A percentile compares a stretch with the other conserved stretches of the same genome.
These are phyloP conservation scores for Lordiphosa mommai DNA, from an alignment of 1,140 invertebrate genomes.

Conservation along the genomic window DNA sequence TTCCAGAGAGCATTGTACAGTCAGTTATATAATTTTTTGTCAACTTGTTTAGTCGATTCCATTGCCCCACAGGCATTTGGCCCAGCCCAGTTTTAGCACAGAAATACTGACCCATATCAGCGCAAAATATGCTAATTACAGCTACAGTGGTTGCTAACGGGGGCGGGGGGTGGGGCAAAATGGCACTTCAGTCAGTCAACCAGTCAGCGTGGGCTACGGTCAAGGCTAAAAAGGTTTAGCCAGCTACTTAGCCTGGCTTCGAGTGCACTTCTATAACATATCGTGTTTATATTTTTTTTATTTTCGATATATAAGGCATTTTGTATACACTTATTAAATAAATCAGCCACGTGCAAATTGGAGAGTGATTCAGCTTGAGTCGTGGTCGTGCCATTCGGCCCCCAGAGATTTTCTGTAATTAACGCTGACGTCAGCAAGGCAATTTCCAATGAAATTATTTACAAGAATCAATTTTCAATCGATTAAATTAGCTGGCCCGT, in stretches of 20 bases:
- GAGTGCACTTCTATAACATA: background rate
- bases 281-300: background rate
- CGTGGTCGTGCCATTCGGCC: slow-evolving; percentile 18
- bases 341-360: slow-evolving; percentile 70
- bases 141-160: background rate
- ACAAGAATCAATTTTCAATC: slow-evolving; percentile 76
- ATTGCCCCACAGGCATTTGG: too few species aligned
- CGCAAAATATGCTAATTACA: slow-evolving; percentile 73
- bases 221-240: slow-evolving; percentile 55
- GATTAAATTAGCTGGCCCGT: slow-evolving; percentile 41
- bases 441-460: slow-evolving; percentile 44
- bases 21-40: too few species aligned
- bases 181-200: slow-evolving; percentile 21
- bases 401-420: slow-evolving; percentile 62
- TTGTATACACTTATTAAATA: slow-evolving; percentile 37
- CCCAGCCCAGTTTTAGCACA: slow-evolving; percentile 50
- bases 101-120: slow-evolving; percentile 70
- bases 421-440: slow-evolving; percentile 66
- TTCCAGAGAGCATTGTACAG: too few species aligned
- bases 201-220: slow-evolving; percentile 45
- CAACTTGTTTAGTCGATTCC: too few species aligned
- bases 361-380: slow-evolving; percentile 63
- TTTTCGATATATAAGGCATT: slow-evolving; percentile 10
- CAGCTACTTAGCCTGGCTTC: background rate
- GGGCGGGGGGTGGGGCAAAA: slow-evolving; percentile 6